Conservation (phyloP, 2,797 vertebrate genomes). For the Chromis chromis region DNA sequence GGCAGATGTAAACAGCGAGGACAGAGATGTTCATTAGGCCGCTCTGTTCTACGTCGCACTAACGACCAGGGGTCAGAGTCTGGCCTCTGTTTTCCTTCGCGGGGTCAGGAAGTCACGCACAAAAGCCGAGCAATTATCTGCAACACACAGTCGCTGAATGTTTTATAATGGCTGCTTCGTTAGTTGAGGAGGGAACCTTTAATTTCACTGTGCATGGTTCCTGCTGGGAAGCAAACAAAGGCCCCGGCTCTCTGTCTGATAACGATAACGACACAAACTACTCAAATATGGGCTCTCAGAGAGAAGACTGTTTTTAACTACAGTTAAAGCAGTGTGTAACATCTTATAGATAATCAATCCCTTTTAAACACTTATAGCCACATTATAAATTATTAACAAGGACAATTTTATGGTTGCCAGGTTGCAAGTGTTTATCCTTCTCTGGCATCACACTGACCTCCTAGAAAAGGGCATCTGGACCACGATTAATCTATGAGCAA, state of each 20-base stretch:
- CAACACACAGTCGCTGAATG: conserved; percentile 50
- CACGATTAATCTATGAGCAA: conserved; percentile 1
- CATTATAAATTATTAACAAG: neutral
- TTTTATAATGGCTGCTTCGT: conserved; percentile 57
- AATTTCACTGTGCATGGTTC: conserved; percentile 56
- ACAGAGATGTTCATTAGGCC: conserved; percentile 76
- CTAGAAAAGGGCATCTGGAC: neutral
- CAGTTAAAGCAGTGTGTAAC: neutral
- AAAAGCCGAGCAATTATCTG: conserved; percentile 78
- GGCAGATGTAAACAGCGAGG: conserved; percentile 72
- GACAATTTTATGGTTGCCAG: conserved; percentile 3
- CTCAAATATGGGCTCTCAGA: conserved; percentile 31
- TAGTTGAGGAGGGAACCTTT: conserved; percentile 62
- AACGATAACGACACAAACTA: conserved; percentile 56
- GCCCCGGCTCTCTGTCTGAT: conserved; percentile 50
- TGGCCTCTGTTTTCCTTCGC: conserved; percentile 63
- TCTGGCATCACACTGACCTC: neutral
- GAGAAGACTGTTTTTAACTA: conserved; percentile 33
- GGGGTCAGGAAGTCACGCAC: conserved; percentile 69
- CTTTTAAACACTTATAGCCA: conserved; percentile 2
- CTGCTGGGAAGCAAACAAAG: conserved; percentile 67
- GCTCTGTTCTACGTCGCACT: conserved; percentile 67
- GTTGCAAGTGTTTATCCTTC: neutral
- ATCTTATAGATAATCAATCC: neutral
- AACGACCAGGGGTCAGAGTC: conserved; percentile 73